Base-by-base conservation (phyloP, 1,140 invertebrate genomes). In the Zaprionus tsacasi region DNA sequence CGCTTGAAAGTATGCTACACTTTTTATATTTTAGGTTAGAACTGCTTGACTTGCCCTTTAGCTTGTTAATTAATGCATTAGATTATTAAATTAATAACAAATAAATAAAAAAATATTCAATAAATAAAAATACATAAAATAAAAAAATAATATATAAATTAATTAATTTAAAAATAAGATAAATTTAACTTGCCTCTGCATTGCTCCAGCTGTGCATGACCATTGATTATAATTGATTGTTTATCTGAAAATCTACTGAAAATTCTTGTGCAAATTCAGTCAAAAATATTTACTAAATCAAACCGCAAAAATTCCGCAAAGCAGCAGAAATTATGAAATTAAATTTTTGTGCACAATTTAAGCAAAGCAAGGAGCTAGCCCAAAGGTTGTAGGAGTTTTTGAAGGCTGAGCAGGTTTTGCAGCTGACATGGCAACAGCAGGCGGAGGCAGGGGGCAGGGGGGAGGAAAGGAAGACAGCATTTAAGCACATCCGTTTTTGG, bases 341-440 rank as follows among this genome's bases (percentile, higher is more conserved):
- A 45, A 45, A 45, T 45, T 45, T 7, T 45, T 50, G 8, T 50
- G 15, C 17, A 12, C 45, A 50, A 50, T 50, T 50, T 17, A 25
- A 50, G 45, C 27, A 30, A 30, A 6, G 27, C 3, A 30, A 6
- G 27, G 27, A 30, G 27, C 27, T 2, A 21, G 8, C 2, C 8
- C 45, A 25, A 12, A 12, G 17, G 45, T 11, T 10, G 45, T 8
- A 33, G 30, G 12, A 61, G 43, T 30, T 30, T 6, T 5, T 33
- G 21, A 50, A 27, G 7, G 17, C 17, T 43, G 21, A 33, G 1
- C 5, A 63, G 36, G 77, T 76, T 76, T 79, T 82, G 78, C 66
- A 27, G 52, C 52, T 55, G 52, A 25, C 52, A 33, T 57, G 55
- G 30, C 33, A 56, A 21, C 55, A 21, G 27, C 2, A 10, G 4